Evolutionary conservation across 2,113 vertebrate species (phyloP), one percentile per base, ranked within the genome.

Genomic region (Stercorarius parasiticus): DNA sequence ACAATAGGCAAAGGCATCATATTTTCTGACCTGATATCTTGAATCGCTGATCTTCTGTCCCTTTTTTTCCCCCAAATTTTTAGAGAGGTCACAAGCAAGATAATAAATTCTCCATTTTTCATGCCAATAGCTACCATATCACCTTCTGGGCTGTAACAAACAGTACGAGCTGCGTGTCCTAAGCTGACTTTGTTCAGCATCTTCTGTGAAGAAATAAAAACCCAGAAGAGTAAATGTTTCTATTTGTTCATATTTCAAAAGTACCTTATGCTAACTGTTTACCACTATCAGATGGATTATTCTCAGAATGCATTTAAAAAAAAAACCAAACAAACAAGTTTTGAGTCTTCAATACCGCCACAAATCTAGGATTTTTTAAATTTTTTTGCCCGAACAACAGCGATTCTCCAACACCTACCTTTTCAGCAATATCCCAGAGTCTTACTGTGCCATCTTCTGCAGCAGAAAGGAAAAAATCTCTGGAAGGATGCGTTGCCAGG

Each of bases 41-140:
- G 99, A 89, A 99, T 99, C 8, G 99, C 97, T 72, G 99, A 99
- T 84, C 99, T 99, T 56, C 99, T 98, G 80, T 99, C 99, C 94
- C 99, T 98, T 96, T 99, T 99, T 96, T 99, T 99, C 71, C 99
- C 99, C 99, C 99, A 99, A 95, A 99, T 99, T 98, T 99, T 99
- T 42, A 99, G 98, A 27, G 99, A 99, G 14, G 98, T 98, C 40
- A 99, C 99, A 83, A 99, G 97, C 70, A 99, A 98, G 90, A 99
- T 99, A 96, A 99, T 99, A 97, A 99, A 99, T 97, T 99, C 99
- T 97, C 99, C 99, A 29, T 99, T 99, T 97, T 98, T 99, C 99
- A 99, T 99, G 83, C 99, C 99, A 71, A 99, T 99, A 93, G 99
- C 99, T 96, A 99, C 99, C 99, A 99, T 99, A 94, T 99, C 99